Base-by-base conservation (phyloP, 2,888 invertebrate genomes). In the Drosophila gaucha region DNA sequence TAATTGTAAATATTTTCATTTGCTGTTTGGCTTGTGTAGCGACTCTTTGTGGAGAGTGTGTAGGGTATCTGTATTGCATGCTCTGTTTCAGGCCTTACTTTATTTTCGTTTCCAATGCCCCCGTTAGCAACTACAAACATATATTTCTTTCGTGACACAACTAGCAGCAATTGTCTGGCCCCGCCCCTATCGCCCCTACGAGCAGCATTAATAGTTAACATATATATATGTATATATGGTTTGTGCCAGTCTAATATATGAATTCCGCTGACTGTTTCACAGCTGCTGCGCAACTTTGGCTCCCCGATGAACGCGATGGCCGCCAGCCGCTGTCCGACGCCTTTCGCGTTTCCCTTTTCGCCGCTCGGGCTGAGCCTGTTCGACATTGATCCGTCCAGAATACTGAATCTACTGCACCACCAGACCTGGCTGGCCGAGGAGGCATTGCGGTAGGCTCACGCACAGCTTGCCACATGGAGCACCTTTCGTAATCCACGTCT, bases 341-440 rank as follows among this genome's bases (percentile, higher is more conserved):
- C 94, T 26, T 94, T 94, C 86, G 92, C 93, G 57, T 92, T 94
- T 71, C 93, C 93, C 8, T 94, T 94, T 78, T 92, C 93, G 28
- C 92, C 93, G 12, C 88, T 92, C 68, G 91, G 91, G 52, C 78
- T 91, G 70, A 91, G 91, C 87, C 88, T 92, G 58, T 92, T 92
- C 73, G 92, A 92, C 83, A 90, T 91, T 66, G 92, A 92, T 91
- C 92, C 93, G 80, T 93, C 93, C 84, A 92, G 93, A 77, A 92
- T 94, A 50, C 91, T 93, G 69, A 93, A 93, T 72, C 90, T 93
- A 70, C 90, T 94, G 78, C 93, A 93, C 78, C 93, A 92, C 69
- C 92, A 92, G 87, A 91, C 92, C 68, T 89, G 92, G 86, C 82
- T 92, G 63, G 91, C 92, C 63, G 92, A 92, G 75, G 92, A 92